These are phyloP conservation scores for Limnephilus rhombicus DNA, from an alignment of 2,888 invertebrate species.

Conservation along the genomic window DNA sequence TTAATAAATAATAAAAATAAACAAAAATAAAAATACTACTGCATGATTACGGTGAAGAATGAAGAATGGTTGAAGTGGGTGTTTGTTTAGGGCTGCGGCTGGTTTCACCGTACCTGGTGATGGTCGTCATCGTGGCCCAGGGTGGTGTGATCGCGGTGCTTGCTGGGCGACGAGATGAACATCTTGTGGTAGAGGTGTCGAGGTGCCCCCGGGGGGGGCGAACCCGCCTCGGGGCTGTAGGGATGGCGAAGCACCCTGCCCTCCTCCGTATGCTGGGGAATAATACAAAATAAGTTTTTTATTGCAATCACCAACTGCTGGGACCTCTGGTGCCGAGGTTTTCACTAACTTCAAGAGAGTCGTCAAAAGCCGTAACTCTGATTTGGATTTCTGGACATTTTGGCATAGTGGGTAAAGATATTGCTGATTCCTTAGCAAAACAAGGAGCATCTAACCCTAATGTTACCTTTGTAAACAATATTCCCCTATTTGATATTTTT, in stretches of 20 bases:
- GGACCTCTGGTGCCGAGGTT: too few species aligned
- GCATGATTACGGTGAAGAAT: slow-evolving; percentile 5
- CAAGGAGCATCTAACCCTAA: too few species aligned
- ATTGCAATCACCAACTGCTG: too few species aligned
- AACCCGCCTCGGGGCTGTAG: slow-evolving; percentile 73
- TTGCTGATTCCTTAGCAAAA: too few species aligned
- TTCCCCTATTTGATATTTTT: too few species aligned
- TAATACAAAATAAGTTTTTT: not conserved
- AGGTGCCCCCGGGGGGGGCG: slow-evolving; percentile 74
- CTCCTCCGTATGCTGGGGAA: slow-evolving; percentile 31
- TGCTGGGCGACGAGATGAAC: slow-evolving; percentile 76
- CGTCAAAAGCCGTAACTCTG: too few species aligned
- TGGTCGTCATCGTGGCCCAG: slow-evolving; percentile 65
- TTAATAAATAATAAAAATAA: slow-evolving; percentile 13
- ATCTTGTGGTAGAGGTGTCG: slow-evolving; percentile 79
- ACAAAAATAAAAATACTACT: not conserved
- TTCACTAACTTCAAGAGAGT: too few species aligned
- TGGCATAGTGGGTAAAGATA: too few species aligned
- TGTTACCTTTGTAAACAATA: too few species aligned
- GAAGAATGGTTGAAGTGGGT: slow-evolving; percentile 4
- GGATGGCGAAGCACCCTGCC: slow-evolving; percentile 72
- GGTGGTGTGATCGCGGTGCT: slow-evolving; percentile 69
- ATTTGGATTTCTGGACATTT: too few species aligned
- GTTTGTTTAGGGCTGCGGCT: not conserved
- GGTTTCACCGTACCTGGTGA: slow-evolving; percentile 22